Evolutionary conservation across 2,888 invertebrate genomes (phyloP).

Genomic region (Neocrepidodera transversa): DNA sequence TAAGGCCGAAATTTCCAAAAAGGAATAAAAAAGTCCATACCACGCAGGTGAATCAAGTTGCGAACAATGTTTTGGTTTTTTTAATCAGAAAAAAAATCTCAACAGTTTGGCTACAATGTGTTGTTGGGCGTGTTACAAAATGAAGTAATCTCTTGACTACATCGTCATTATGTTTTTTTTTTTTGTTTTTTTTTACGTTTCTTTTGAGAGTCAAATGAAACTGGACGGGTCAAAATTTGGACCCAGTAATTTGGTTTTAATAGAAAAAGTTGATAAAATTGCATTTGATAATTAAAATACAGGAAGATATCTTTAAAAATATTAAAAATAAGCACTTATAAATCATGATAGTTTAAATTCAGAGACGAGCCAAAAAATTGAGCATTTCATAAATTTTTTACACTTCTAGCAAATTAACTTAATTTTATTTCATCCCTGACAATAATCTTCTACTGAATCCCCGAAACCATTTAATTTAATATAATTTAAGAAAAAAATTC

Average conservation of each 20-base stretch:
- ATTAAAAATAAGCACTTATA: too few species aligned
- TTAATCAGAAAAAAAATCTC: conserved; percentile 3
- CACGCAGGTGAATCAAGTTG: conserved; percentile 26
- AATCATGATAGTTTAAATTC: too few species aligned
- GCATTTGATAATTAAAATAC: too few species aligned
- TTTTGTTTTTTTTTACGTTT: conserved; percentile 2
- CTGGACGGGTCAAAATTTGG: not conserved
- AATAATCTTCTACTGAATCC: too few species aligned
- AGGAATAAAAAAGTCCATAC: conserved; percentile 21
- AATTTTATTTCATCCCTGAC: too few species aligned
- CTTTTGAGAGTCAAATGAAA: conserved; percentile 11
- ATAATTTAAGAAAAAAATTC: too few species aligned
- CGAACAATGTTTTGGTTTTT: conserved; percentile 21
- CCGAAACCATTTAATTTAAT: too few species aligned
- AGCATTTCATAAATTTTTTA: too few species aligned
- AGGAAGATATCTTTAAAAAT: too few species aligned
- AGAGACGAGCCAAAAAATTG: too few species aligned
- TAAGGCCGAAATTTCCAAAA: conserved; percentile 34
- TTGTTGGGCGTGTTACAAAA: conserved; percentile 19
- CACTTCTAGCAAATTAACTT: too few species aligned
- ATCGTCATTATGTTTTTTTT: conserved; percentile 7
- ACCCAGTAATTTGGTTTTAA: not conserved
- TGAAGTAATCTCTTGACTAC: conserved; percentile 25
- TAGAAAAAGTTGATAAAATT: too few species aligned
- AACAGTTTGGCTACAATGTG: conserved; percentile 3